Percentiles rank a stretch among this genome's conserved stretches.
These are phyloP conservation scores for Erpobdella octoculata DNA, from an alignment of 2,888 invertebrate genomes.

Conservation along the genomic window DNA sequence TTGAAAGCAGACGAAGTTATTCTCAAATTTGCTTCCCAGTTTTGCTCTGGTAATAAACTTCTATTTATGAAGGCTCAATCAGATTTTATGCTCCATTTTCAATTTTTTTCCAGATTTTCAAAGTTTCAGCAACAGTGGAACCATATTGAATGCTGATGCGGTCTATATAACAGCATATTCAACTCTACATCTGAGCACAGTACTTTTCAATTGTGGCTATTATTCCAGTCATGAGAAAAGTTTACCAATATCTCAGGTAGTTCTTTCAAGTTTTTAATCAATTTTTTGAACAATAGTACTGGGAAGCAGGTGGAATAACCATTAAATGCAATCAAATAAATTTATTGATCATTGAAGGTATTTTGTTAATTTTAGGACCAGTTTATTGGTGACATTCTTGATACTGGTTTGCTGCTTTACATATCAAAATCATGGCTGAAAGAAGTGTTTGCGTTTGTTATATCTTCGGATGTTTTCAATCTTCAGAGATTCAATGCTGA, in stretches of 20 bases:
- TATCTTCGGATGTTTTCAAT: slow-evolving; percentile 50
- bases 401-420: slow-evolving; percentile 83
- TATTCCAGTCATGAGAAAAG: slow-evolving; percentile 54
- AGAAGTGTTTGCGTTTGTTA: slow-evolving; percentile 79
- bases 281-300: too few relatives aligned
- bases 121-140: too few relatives aligned
- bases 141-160: slow-evolving; percentile 84
- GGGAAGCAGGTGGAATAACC: too few relatives aligned
- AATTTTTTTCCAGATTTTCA: too few relatives aligned
- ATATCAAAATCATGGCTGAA: slow-evolving; percentile 86
- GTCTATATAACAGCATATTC: slow-evolving; percentile 84
- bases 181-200: slow-evolving; percentile 71
- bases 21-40: slow-evolving; percentile 82
- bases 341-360: neutral
- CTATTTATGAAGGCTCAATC: too few relatives aligned
- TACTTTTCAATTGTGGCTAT: slow-evolving; percentile 68
- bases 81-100: too few relatives aligned
- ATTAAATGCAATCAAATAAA: too few relatives aligned
- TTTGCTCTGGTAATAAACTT: slow-evolving; percentile 68
- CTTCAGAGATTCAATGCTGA: neutral
- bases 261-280: too few relatives aligned
- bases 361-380: slow-evolving; percentile 60
- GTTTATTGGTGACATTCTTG: slow-evolving; percentile 83
- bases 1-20: slow-evolving; percentile 82
- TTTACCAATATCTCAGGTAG: slow-evolving; percentile 56